Evolutionary conservation across 2,888 invertebrate species (phyloP).

Genomic region (Hirtodrosophila histrioides): DNA sequence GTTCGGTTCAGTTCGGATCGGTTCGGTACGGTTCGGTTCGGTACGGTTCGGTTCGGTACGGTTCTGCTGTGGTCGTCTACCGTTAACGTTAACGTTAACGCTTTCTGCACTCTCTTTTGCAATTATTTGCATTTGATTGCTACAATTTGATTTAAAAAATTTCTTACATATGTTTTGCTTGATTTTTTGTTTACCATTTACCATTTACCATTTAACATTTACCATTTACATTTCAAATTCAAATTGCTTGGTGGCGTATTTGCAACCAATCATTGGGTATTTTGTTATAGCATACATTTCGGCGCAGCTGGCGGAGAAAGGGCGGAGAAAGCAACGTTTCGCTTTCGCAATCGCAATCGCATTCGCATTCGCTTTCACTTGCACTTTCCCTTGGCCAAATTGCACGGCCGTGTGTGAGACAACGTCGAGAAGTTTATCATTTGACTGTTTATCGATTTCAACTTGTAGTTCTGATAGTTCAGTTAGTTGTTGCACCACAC

Average conservation of each 20-base stretch:
- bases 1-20: too few species aligned
- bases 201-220: not conserved
- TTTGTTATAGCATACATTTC: conserved; percentile 12
- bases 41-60: not conserved
- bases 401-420: too few species aligned
- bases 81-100: not conserved
- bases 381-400: conserved; percentile 4
- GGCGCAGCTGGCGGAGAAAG: conserved; percentile 18
- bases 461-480: conserved; percentile 21
- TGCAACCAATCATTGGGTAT: not conserved
- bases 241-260: conserved; percentile 2
- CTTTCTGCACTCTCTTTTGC: conserved; percentile 4
- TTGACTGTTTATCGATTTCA: conserved; percentile 8
- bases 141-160: conserved; percentile 33
- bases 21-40: not conserved
- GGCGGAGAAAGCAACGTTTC: conserved; percentile 5
- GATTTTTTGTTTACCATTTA: conserved; percentile 4
- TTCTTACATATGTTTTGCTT: conserved; percentile 15
- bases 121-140: conserved; percentile 11
- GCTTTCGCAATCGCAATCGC: conserved; percentile 10
- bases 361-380: conserved; percentile 5
- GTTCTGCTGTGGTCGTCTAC: conserved; percentile 3
- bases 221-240: conserved; percentile 15
- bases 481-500: conserved; percentile 51
- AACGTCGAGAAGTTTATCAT: too few species aligned